These are phyloP conservation scores for Megathymus violae DNA, from an alignment of 1,140 invertebrate species.

Conservation along the genomic window DNA sequence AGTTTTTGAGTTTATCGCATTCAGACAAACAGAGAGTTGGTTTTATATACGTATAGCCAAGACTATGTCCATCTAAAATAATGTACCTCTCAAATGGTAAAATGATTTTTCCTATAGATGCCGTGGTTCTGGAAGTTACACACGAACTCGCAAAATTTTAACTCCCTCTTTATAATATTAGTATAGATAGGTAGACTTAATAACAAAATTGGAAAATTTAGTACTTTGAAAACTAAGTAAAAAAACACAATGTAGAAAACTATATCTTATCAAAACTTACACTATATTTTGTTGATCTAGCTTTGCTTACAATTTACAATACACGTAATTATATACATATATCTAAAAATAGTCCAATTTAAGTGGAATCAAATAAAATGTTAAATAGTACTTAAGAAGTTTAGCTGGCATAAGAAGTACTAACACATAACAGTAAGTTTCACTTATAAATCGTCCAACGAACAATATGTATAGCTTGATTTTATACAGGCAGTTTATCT, in stretches of 20 bases:
- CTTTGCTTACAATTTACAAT: conserved; percentile 12
- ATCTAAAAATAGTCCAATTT: conserved; percentile 13
- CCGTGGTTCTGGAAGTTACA: too few species aligned
- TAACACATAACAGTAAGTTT: conserved; percentile 6
- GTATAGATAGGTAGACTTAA: too few species aligned
- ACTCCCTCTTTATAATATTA: too few species aligned
- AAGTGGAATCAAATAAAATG: background rate
- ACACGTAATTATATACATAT: conserved; percentile 7
- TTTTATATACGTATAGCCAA: too few species aligned
- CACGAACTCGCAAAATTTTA: too few species aligned
- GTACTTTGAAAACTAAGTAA: too few species aligned
- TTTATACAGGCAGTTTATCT: conserved; percentile 72
- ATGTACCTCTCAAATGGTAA: too few species aligned
- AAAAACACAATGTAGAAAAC: conserved; percentile 47
- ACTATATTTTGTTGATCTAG: conserved; percentile 39
- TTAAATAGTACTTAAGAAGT: conserved; percentile 24
- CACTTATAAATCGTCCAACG: conserved; percentile 15
- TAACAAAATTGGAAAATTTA: conserved; percentile 17
- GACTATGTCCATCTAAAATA: too few species aligned
- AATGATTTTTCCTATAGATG: too few species aligned
- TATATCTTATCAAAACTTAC: conserved; percentile 52
- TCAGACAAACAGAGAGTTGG: too few species aligned
- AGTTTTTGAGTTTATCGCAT: too few species aligned
- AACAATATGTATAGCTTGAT: conserved; percentile 12
- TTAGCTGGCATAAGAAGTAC: conserved; percentile 11